Evolutionary conservation across 1,140 invertebrate genomes (phyloP).

Genomic region (Drosophila chauvacae): DNA sequence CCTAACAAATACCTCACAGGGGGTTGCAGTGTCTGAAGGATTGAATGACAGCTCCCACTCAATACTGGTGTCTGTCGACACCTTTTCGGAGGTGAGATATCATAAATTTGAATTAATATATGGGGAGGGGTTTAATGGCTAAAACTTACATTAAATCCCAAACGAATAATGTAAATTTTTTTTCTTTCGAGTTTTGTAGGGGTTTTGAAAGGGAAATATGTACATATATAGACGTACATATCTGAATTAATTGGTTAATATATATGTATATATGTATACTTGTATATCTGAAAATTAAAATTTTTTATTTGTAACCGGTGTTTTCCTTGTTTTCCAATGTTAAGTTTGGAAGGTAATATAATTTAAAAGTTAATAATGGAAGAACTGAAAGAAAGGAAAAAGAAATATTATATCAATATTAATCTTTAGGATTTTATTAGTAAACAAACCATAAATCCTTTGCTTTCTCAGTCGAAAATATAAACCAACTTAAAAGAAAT

Average conservation of each 20-base stretch:
- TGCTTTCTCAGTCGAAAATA: background rate
- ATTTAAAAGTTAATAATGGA: background rate
- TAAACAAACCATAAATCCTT: background rate
- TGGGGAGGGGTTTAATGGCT: background rate
- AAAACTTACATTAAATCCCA: conserved; percentile 1
- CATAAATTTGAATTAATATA: conserved; percentile 26
- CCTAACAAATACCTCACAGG: conserved; percentile 35
- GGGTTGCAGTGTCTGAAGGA: conserved; percentile 32
- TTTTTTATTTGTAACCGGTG: too few relatives aligned
- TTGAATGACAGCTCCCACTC: conserved; percentile 44
- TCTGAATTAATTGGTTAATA: too few relatives aligned
- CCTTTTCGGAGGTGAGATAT: conserved; percentile 8
- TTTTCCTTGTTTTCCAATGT: background rate
- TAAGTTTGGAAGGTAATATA: background rate
- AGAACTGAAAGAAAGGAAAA: background rate
- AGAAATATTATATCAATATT: background rate
- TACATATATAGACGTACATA: too few relatives aligned
- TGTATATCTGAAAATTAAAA: too few relatives aligned
- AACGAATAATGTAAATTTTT: background rate
- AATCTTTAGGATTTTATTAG: background rate
- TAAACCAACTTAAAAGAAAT: background rate
- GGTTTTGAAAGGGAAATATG: background rate
- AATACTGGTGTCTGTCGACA: conserved; percentile 19
- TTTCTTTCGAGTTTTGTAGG: background rate
- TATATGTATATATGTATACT: too few relatives aligned